A percentile compares a stretch with the other conserved stretches of the same genome.
Conservation (phyloP, 1,140 invertebrate genomes). For the Tetragnatha versicolor region DNA sequence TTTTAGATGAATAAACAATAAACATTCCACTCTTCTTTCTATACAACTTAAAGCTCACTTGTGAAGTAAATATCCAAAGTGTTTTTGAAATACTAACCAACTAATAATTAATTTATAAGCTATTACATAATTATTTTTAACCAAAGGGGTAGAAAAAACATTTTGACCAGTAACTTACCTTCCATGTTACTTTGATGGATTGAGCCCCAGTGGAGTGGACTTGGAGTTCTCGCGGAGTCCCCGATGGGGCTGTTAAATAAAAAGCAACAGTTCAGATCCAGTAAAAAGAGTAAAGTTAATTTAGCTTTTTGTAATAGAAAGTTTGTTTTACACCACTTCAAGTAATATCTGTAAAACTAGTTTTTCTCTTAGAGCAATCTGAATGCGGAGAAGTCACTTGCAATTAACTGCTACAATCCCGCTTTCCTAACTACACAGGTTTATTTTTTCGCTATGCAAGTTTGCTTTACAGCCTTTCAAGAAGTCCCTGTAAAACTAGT, state of each 20-base stretch:
- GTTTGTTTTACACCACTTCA: not conserved
- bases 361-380: not conserved
- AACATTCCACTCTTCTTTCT: not conserved
- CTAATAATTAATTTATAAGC: not conserved
- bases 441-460: no score
- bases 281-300: not conserved
- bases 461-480: no score
- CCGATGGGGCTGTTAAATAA: conserved; percentile 65
- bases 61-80: not conserved
- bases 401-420: not conserved
- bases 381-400: not conserved
- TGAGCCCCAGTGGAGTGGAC: conserved; percentile 57
- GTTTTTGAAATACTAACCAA: not conserved
- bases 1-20: not conserved
- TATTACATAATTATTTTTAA: not conserved
- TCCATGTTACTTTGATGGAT: conserved; percentile 59
- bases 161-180: conserved; percentile 44
- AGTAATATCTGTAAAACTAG: not conserved
- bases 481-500: no score
- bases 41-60: not conserved
- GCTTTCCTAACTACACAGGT: not conserved
- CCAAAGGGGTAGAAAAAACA: not conserved
- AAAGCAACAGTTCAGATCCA: not conserved
- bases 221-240: conserved; percentile 35
- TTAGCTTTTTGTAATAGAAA: not conserved